Evolutionary conservation across 2,113 vertebrate genomes (phyloP).

Genomic region (Galemys pyrenaicus): DNA sequence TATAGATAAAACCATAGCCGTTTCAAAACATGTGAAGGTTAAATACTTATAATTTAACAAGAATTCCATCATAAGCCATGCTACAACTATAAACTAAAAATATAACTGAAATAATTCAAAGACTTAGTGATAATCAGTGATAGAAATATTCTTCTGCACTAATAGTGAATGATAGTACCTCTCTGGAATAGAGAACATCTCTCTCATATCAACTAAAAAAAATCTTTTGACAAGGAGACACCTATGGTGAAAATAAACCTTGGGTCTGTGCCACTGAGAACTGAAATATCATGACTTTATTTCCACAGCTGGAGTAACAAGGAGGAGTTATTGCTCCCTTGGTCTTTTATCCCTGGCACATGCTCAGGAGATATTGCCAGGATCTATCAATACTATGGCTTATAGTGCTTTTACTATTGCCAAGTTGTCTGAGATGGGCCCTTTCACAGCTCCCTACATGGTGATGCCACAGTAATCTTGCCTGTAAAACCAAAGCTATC

Average conservation of each 20-base stretch:
- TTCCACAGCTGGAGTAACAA: neutral
- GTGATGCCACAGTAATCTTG: neutral
- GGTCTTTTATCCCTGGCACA: conserved; percentile 34
- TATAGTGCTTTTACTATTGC: neutral
- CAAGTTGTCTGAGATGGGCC: neutral
- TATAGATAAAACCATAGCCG: neutral
- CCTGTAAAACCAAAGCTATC: neutral
- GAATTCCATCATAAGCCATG: neutral
- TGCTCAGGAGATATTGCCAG: neutral
- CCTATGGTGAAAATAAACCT: neutral
- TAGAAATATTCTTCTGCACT: conserved; percentile 12
- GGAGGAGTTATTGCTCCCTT: conserved; percentile 14
- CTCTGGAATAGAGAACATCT: neutral
- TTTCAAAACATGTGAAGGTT: conserved; percentile 1
- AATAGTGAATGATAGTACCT: neutral
- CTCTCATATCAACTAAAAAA: conserved; percentile 3
- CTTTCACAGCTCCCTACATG: neutral
- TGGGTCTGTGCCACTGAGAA: conserved; percentile 14
- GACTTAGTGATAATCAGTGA: neutral
- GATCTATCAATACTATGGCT: neutral
- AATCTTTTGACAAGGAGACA: conserved; percentile 18
- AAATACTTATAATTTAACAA: neutral
- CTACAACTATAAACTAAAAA: conserved; percentile 21
- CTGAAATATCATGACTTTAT: conserved; percentile 42
- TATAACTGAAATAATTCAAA: neutral